These are phyloP conservation scores for Schizopygopsis malacanthus DNA, from an alignment of 2,797 vertebrate genomes.

Conservation along the genomic window DNA sequence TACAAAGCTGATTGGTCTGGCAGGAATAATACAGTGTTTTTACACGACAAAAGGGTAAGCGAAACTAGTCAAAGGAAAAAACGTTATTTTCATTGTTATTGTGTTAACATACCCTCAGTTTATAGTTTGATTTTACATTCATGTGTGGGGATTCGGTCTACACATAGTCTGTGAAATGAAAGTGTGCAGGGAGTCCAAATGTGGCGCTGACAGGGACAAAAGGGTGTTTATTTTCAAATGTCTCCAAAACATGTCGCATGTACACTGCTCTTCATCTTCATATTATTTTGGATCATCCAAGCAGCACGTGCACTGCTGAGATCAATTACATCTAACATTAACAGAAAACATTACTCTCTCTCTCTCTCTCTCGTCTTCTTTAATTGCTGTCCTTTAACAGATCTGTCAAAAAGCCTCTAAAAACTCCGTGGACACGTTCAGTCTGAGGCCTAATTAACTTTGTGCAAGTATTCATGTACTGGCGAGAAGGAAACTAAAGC, in stretches of 20 bases:
- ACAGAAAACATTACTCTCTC: neutral
- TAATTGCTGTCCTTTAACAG: conserved; percentile 29
- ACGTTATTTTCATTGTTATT: neutral
- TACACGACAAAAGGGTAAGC: no score
- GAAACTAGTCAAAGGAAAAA: no score
- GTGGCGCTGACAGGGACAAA: conserved; percentile 12
- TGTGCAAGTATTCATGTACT: conserved; percentile 70
- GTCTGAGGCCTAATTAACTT: conserved; percentile 73
- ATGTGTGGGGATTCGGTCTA: neutral
- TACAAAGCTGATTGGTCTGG: no score
- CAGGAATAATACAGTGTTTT: neutral
- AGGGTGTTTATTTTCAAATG: neutral
- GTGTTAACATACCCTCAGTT: neutral
- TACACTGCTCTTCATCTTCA: conserved; percentile 7
- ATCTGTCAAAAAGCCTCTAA: neutral
- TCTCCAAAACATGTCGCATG: conserved; percentile 1
- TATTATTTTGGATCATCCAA: conserved; percentile 12
- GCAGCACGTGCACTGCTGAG: neutral
- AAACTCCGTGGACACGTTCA: conserved; percentile 27
- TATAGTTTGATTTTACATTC: neutral
- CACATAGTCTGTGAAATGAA: neutral
- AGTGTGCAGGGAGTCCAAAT: neutral
- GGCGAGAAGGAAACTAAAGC: conserved; percentile 74
- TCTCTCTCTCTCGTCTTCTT: neutral
- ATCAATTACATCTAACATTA: conserved; percentile 18